Conservation (phyloP, 2,113 vertebrate species). For the Prolemur simus region DNA sequence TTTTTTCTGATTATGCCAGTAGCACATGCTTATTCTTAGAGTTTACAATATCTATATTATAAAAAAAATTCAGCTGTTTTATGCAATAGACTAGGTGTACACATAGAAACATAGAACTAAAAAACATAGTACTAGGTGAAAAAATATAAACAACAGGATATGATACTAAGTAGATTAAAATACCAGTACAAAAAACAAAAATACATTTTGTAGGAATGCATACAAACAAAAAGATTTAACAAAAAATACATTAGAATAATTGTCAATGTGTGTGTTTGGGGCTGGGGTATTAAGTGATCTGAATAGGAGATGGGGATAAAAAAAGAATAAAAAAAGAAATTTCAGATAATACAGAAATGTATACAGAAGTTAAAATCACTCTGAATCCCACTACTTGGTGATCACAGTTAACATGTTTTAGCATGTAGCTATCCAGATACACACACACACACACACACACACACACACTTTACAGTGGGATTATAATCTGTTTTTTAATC, state of each 20-base stretch:
- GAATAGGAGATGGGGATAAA: neutral
- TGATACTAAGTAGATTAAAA: slow-evolving; percentile 36
- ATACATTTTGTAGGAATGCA: neutral
- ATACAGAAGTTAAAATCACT: neutral
- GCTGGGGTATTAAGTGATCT: neutral
- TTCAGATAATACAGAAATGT: slow-evolving; percentile 23
- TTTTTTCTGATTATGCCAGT: slow-evolving; percentile 57
- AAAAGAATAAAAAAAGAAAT: slow-evolving; percentile 10
- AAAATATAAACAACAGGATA: slow-evolving; percentile 12
- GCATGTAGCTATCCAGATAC: neutral
- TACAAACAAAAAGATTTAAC: neutral
- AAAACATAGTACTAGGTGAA: slow-evolving; percentile 1
- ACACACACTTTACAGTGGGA: neutral
- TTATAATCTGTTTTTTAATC: neutral
- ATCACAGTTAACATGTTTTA: neutral
- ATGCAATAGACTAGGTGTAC: neutral
- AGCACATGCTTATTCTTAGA: slow-evolving; percentile 12
- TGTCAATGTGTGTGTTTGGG: neutral
- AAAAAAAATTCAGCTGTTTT: neutral
- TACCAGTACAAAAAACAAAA: slow-evolving; percentile 10
- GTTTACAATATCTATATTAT: slow-evolving; percentile 12
- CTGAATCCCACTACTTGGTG: neutral
- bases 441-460: neutral
- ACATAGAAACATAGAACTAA: neutral
- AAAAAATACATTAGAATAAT: neutral